Evolutionary conservation across 53 echinoderm and acorn worm genomes (phyloP).

Genomic region (Echinarachnius parma): DNA sequence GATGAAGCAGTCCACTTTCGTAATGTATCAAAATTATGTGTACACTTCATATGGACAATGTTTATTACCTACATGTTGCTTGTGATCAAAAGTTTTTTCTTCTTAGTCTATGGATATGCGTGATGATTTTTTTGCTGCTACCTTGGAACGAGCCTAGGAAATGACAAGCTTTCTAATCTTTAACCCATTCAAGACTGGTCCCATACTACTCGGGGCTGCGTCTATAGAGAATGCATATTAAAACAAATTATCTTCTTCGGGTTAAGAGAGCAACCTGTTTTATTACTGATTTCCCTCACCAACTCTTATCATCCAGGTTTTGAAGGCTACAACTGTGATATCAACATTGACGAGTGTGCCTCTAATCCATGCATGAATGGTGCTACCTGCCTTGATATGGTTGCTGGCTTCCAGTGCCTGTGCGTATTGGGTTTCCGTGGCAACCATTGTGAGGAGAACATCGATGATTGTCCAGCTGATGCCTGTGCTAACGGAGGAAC

Average conservation of each 20-base stretch:
- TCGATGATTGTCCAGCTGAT: slow-evolving; percentile 34
- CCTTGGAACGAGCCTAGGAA: no score
- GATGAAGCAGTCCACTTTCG: not conserved
- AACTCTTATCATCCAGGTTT: no score
- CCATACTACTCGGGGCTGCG: no score
- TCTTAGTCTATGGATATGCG: no score
- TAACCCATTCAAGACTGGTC: no score
- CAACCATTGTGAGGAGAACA: slow-evolving; percentile 43
- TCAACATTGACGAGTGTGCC: slow-evolving; percentile 58
- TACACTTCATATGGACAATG: not conserved
- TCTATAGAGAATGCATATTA: no score
- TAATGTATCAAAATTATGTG: not conserved
- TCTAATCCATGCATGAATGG: slow-evolving; percentile 63
- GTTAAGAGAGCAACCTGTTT: no score
- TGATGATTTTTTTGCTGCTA: no score
- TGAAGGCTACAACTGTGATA: slow-evolving; percentile 56
- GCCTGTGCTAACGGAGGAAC: slow-evolving; percentile 47
- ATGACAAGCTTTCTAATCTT: no score
- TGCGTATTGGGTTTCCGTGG: slow-evolving; percentile 50
- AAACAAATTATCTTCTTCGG: no score
- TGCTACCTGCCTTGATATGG: slow-evolving; percentile 52
- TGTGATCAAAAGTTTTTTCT: no score
- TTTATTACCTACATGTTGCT: no score
- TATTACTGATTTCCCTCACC: not conserved
- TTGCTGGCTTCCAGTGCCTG: slow-evolving; percentile 44